These are phyloP conservation scores for Podiceps cristatus DNA, from an alignment of 2,113 vertebrate species.

Conservation along the genomic window DNA sequence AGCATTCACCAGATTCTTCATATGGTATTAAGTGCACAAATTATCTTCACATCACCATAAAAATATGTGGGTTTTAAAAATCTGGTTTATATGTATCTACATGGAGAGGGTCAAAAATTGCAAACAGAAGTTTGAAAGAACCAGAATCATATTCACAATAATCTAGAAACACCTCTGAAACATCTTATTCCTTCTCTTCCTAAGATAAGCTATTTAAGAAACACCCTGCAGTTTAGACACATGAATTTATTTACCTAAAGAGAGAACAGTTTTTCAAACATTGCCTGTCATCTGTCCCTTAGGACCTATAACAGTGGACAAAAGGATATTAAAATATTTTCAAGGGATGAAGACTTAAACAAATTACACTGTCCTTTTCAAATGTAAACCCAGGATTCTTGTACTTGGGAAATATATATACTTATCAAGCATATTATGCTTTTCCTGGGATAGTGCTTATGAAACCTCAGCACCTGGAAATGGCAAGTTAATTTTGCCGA, in stretches of 20 bases:
- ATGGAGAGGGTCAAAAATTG: background rate
- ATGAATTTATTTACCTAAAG: background rate
- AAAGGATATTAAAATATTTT: background rate
- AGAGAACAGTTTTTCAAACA: background rate
- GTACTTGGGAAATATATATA: background rate
- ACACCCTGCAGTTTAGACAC: background rate
- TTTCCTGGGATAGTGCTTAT: background rate
- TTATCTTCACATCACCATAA: background rate
- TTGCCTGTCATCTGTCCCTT: background rate
- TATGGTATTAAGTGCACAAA: background rate
- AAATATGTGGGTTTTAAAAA: background rate
- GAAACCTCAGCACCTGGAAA: background rate
- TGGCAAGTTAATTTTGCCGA: background rate
- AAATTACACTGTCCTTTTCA: background rate
- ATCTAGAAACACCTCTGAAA: background rate
- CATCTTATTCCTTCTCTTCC: background rate
- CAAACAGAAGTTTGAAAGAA: background rate
- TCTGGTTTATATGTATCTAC: background rate
- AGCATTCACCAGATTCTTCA: background rate
- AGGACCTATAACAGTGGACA: background rate
- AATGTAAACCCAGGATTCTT: background rate
- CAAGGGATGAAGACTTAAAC: background rate
- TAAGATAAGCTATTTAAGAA: background rate
- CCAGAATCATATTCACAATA: background rate
- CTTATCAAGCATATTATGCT: background rate